phyloP scores from a whole-genome alignment of 2,888 invertebrate species.

The Mactromeris polynyma region DNA sequence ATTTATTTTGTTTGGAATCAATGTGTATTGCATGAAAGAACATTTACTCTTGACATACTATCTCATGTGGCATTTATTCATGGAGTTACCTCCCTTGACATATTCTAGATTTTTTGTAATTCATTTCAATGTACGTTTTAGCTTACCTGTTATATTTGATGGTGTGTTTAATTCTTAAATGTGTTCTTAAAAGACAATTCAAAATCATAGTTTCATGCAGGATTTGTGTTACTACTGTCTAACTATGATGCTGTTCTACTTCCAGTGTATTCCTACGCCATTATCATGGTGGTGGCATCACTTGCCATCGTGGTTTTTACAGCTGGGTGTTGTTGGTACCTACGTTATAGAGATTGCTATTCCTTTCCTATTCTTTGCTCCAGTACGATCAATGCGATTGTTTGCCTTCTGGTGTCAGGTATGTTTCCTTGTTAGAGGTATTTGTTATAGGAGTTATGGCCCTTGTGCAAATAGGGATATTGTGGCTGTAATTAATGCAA shows the following conservation, averaged over 20 bases:
- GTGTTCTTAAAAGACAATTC: too few species aligned
- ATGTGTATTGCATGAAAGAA: neutral
- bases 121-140: neutral
- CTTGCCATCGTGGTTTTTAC: slow-evolving; percentile 91
- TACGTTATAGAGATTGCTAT: slow-evolving; percentile 91
- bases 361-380: slow-evolving; percentile 92
- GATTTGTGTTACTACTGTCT: neutral
- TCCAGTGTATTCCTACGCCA: slow-evolving; percentile 92
- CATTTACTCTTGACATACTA: neutral
- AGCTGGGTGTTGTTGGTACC: slow-evolving; percentile 89
- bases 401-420: slow-evolving; percentile 91
- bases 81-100: neutral
- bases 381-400: slow-evolving; percentile 90
- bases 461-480: too few species aligned
- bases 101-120: neutral
- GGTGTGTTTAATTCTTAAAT: too few species aligned
- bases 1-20: too few species aligned
- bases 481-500: too few species aligned
- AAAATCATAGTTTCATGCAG: too few species aligned
- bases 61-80: neutral
- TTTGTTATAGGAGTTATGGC: too few species aligned
- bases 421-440: neutral
- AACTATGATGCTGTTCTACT: neutral
- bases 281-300: slow-evolving; percentile 92
- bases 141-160: too few species aligned